These are phyloP conservation scores for Sebastes kiyomatsui DNA, from an alignment of 2,797 vertebrate genomes.

Conservation along the genomic window DNA sequence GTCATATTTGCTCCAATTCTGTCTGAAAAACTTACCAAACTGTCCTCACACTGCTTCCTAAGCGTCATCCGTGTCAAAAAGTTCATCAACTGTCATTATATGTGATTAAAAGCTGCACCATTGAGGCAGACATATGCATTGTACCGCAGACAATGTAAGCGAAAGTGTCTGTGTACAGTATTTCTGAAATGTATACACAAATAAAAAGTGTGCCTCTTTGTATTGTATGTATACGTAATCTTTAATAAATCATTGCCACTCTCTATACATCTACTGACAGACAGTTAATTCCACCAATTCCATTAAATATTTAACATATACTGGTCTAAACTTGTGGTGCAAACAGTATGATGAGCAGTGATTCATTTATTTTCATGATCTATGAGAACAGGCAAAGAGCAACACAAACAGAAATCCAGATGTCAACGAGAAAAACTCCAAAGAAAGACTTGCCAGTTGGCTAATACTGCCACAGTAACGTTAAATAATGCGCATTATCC, in stretches of 20 bases:
- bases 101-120: constrained; percentile 1
- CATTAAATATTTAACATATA: not conserved
- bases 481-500: not conserved
- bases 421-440: not conserved
- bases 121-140: not conserved
- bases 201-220: not conserved
- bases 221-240: not conserved
- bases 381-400: not conserved
- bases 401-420: not conserved
- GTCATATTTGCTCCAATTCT: too few species aligned
- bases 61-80: not conserved
- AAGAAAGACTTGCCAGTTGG: not conserved
- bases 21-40: too few species aligned
- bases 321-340: not conserved
- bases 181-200: not conserved
- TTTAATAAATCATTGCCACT: not conserved
- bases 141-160: not conserved
- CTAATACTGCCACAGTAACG: not conserved
- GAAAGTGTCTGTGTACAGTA: not conserved
- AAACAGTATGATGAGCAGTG: not conserved
- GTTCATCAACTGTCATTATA: not conserved
- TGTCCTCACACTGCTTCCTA: too few species aligned
- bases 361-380: not conserved
- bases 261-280: not conserved
- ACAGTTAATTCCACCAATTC: not conserved